A percentile compares a stretch with the other conserved stretches of the same genome.
These are phyloP conservation scores for Penaeus japonicus DNA, from an alignment of 1,140 invertebrate species.

Conservation along the genomic window DNA sequence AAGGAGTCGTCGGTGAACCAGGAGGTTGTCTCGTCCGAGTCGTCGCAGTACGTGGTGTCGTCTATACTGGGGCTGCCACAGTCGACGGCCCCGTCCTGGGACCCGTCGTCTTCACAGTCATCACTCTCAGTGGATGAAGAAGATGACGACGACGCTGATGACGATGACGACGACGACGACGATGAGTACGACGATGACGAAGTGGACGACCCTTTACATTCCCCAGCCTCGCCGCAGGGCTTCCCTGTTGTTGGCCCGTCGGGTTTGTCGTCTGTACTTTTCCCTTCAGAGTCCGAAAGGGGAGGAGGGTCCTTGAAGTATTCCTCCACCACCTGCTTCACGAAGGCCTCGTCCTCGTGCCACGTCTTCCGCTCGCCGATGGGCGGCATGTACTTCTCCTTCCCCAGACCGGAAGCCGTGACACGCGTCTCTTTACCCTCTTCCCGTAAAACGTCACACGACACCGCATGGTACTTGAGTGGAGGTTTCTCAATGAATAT, in stretches of 20 bases:
- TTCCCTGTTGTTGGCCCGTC: not conserved
- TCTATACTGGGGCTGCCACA: conserved; percentile 18
- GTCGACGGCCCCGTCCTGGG: not conserved
- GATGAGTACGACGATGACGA: not conserved
- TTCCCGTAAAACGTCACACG: not conserved
- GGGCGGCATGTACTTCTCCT: not conserved
- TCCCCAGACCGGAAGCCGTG: not conserved
- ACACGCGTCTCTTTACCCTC: not conserved
- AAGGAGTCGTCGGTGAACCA: conserved; percentile 39
- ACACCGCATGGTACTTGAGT: not conserved
- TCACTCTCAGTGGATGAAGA: not conserved
- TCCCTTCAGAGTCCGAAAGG: conserved; percentile 23
- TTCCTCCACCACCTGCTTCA: conserved; percentile 55
- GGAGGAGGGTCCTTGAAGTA: conserved; percentile 49
- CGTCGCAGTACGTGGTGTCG: conserved; percentile 36
- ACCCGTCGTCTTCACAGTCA: not conserved
- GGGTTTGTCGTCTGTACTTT: not conserved
- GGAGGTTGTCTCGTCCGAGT: conserved; percentile 10
- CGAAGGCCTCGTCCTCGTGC: conserved; percentile 54
- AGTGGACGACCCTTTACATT: not conserved
- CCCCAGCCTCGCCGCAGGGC: not conserved
- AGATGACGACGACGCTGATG: not conserved
- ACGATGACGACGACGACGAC: not conserved
- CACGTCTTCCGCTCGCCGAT: conserved; percentile 22
- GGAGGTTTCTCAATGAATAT: conserved; percentile 19